Evolutionary conservation across 2,113 vertebrate species (phyloP).

Genomic region (Phyllostomus discolor): DNA sequence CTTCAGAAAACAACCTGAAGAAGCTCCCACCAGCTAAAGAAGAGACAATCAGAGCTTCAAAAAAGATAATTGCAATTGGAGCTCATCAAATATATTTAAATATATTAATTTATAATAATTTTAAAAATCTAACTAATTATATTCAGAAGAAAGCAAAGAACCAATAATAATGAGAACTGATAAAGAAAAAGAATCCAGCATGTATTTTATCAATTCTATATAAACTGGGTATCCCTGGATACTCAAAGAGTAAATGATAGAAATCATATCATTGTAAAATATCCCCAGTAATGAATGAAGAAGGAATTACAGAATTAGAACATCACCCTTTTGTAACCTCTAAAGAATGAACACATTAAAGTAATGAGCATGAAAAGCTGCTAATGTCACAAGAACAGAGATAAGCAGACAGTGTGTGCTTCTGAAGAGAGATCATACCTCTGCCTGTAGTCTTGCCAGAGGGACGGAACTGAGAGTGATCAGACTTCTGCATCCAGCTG

Average conservation of each 20-base stretch:
- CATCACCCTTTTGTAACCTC: background rate
- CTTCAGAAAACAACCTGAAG: background rate
- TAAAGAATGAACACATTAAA: background rate
- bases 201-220: background rate
- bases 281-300: background rate
- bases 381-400: background rate
- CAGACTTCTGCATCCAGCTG: background rate
- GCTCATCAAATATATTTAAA: background rate
- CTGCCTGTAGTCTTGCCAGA: background rate
- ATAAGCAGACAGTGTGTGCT: background rate
- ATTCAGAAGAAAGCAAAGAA: background rate
- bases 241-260: background rate
- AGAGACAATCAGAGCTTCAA: background rate
- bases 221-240: background rate
- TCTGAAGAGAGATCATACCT: background rate
- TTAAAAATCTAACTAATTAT: slow-evolving; percentile 14
- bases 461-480: background rate
- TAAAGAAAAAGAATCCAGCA: background rate
- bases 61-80: background rate
- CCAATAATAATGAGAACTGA: background rate
- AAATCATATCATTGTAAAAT: background rate
- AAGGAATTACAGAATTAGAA: background rate
- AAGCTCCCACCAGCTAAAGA: background rate
- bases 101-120: background rate
- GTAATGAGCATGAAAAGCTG: background rate